Conservation (phyloP, 2,888 invertebrate genomes). For the Nomada goodeniana region DNA sequence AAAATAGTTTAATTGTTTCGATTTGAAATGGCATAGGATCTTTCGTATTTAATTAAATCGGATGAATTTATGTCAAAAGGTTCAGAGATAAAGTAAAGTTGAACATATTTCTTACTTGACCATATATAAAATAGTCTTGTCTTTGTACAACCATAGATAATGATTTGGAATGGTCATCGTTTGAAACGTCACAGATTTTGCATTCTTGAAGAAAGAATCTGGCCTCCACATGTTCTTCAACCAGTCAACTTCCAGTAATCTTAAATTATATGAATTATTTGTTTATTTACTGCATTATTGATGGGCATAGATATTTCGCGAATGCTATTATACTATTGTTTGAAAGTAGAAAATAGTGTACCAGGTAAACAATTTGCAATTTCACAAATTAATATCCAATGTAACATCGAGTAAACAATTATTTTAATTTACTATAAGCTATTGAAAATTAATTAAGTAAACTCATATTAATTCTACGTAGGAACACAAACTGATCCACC, state of each 20-base stretch:
- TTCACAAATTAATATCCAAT: too few species aligned
- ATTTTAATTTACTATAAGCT: too few species aligned
- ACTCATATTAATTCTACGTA: neutral
- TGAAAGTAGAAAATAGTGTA: too few species aligned
- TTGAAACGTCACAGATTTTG: slow-evolving; percentile 96
- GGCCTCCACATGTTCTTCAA: slow-evolving; percentile 97
- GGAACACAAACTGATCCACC: slow-evolving; percentile 82
- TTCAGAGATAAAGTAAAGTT: neutral
- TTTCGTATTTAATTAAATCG: neutral
- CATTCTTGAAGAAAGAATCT: slow-evolving; percentile 97
- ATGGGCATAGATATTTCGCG: too few species aligned
- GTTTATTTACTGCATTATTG: neutral
- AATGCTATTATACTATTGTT: too few species aligned
- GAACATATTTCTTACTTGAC: slow-evolving; percentile 88
- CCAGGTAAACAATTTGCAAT: too few species aligned
- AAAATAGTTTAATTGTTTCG: neutral
- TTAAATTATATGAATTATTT: slow-evolving; percentile 76
- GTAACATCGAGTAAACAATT: too few species aligned
- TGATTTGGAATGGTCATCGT: slow-evolving; percentile 98
- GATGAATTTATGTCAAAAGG: neutral
- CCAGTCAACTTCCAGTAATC: slow-evolving; percentile 95
- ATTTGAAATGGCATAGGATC: neutral
- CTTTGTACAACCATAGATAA: slow-evolving; percentile 95
- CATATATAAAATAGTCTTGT: slow-evolving; percentile 94
- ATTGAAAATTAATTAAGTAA: too few species aligned